Base-by-base conservation (phyloP, 1,140 invertebrate genomes). In the Mercenaria mercenaria region DNA sequence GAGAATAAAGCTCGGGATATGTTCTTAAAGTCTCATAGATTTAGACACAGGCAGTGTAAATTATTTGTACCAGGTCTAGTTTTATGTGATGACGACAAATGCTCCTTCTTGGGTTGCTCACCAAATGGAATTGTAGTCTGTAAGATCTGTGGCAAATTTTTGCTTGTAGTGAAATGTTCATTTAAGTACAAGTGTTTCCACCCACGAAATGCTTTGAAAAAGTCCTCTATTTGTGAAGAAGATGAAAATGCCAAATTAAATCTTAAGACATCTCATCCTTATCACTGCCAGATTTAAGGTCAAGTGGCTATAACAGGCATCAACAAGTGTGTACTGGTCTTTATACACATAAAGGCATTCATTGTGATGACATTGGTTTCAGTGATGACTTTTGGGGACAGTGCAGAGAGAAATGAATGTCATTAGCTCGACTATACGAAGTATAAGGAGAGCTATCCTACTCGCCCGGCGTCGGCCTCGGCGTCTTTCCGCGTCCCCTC, bases 231-330 rank as follows among this genome's bases (percentile, higher is more conserved):
- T 8, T 67, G 82, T n/a, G 20, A 11, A 0, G 41, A 26, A 34
- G 61, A 84, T 69, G 82, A 84, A 13, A 52, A 82, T 34, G n/a
- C n/a, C n/a, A 32, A 50, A 18, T 8, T 47, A 47, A 26, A 34
- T 1, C 2, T 37, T 47, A 74, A 43, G 11, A 74, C 34, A 69
- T 3, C 26, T 11, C 64, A 85, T 39, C 15, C 10, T 52, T 85
- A 85, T 29, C 47, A 72, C n/a, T 50, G 52, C 56, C 83, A 85
- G 23, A 74, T 85, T 15, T 67, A 85, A 26, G 83, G 83, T 1
- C 83, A 85, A 34, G 74, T 88, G 85, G 85, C 37, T 1, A 41
- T 88, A 32, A 64, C 72, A n/a, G n/a, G n/a, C n/a, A n/a, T n/a
- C n/a, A n/a, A n/a, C n/a, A n/a, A n/a, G n/a, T n/a, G n/a, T n/a